phyloP scores from a whole-genome alignment of 2,888 invertebrate genomes.

The Tuta absoluta region DNA sequence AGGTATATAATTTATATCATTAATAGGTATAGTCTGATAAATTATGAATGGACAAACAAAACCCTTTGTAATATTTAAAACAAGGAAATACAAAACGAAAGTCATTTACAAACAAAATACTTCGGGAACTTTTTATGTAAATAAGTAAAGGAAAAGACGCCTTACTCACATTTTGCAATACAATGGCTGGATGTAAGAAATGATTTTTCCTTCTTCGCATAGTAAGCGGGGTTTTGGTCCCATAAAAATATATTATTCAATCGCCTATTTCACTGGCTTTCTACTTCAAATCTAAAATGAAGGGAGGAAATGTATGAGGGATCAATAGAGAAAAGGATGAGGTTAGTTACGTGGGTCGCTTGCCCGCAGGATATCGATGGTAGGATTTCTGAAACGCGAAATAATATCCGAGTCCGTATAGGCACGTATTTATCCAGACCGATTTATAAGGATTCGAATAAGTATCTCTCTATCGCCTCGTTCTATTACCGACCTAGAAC shows the following conservation, averaged over 20 bases:
- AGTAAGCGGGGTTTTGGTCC: constrained; percentile 71
- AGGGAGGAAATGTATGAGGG: constrained; percentile 66
- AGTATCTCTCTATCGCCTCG: not conserved
- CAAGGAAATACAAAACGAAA: constrained; percentile 64
- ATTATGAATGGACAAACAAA: constrained; percentile 33
- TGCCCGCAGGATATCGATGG: constrained; percentile 32
- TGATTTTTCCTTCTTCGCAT: constrained; percentile 77
- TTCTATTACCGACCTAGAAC: constrained; percentile 14
- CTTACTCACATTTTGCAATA: constrained; percentile 78
- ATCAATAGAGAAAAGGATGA: constrained; percentile 57
- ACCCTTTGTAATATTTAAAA: constrained; percentile 41
- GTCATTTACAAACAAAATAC: constrained; percentile 71
- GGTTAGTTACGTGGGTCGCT: constrained; percentile 43
- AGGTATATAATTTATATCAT: not conserved
- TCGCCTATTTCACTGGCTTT: constrained; percentile 71
- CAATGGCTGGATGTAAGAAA: constrained; percentile 74
- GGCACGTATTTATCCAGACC: constrained; percentile 5
- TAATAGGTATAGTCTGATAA: not conserved
- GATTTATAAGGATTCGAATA: constrained; percentile 11
- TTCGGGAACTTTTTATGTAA: constrained; percentile 72
- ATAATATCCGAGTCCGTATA: constrained; percentile 21
- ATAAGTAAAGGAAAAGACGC: constrained; percentile 70
- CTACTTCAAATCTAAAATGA: constrained; percentile 65
- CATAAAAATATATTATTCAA: constrained; percentile 80
- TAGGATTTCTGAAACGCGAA: constrained; percentile 23